Percentiles rank a stretch among this genome's conserved stretches.
Evolutionary conservation across 2,113 vertebrate genomes (phyloP).

Genomic region (Plotosus lineatus): DNA sequence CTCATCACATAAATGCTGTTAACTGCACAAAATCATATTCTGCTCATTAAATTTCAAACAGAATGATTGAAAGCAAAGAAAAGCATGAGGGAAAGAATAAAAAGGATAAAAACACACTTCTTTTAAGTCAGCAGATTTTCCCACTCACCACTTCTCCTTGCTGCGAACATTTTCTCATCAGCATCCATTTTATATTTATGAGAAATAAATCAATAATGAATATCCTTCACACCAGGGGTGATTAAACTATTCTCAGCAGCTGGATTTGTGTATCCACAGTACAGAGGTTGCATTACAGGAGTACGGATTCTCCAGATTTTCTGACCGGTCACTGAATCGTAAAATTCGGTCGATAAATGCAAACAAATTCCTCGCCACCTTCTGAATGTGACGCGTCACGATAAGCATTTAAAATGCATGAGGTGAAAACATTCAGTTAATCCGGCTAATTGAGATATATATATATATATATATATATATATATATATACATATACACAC

Average conservation of each 20-base stretch:
- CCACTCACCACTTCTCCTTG: not conserved
- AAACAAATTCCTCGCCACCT: not conserved
- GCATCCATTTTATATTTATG: not conserved
- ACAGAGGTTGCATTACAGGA: not conserved
- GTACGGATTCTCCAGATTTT: not conserved
- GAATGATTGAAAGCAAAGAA: not conserved
- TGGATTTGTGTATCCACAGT: not conserved
- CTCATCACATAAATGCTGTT: constrained; percentile 41
- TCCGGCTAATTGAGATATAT: no score
- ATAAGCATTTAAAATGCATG: not conserved
- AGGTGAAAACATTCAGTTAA: not conserved
- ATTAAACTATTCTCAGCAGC: not conserved
- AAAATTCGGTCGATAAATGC: not conserved
- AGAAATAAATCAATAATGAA: constrained; percentile 6
- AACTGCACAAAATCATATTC: constrained; percentile 42
- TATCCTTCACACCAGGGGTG: not conserved
- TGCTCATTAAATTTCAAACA: constrained; percentile 22
- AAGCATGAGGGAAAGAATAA: not conserved
- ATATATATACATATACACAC: no score
- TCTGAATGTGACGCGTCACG: not conserved
- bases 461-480: no score
- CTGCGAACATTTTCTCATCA: not conserved
- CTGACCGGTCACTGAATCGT: not conserved
- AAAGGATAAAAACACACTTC: not conserved
- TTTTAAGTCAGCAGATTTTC: constrained; percentile 9